Evolutionary conservation across 2,797 vertebrate species (phyloP).

Genomic region (Antrozous pallidus): DNA sequence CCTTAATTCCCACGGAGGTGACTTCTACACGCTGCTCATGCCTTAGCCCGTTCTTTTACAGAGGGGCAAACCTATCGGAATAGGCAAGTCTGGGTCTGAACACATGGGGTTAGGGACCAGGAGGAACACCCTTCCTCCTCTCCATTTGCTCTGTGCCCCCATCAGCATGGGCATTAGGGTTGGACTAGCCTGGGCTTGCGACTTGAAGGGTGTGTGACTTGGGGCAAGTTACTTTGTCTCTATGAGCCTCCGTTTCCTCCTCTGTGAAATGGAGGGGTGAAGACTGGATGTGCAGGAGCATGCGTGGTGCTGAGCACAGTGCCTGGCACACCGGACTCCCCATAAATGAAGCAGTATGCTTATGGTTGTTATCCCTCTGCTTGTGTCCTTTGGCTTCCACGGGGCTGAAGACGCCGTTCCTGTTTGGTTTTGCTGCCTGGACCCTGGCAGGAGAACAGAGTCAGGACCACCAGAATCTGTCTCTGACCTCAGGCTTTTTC

Average conservation of each 20-base stretch:
- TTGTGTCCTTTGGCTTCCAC: not conserved
- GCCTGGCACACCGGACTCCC: not conserved
- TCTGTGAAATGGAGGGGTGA: not conserved
- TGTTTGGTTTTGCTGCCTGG: not conserved
- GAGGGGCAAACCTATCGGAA: not conserved
- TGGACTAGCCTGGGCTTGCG: not conserved
- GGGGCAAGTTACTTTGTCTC: not conserved
- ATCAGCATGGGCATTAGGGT: not conserved
- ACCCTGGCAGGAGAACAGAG: not conserved
- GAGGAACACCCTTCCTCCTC: not conserved
- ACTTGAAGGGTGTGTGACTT: constrained; percentile 12
- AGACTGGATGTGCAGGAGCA: too few species aligned
- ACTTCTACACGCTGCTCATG: not conserved
- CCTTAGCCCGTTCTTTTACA: not conserved
- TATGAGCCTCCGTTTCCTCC: constrained; percentile 9
- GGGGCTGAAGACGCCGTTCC: not conserved
- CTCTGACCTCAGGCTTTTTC: not conserved
- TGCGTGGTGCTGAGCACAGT: not conserved
- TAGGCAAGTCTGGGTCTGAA: not conserved
- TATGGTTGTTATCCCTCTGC: not conserved
- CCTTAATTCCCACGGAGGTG: not conserved
- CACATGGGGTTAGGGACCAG: not conserved
- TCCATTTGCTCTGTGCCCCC: rapidly evolving
- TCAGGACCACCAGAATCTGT: not conserved
- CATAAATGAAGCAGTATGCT: rapidly evolving